Percentiles rank a stretch among this genome's conserved stretches.
Conservation (phyloP, 2,113 vertebrate species). For the Phalacrocorax carbo region DNA sequence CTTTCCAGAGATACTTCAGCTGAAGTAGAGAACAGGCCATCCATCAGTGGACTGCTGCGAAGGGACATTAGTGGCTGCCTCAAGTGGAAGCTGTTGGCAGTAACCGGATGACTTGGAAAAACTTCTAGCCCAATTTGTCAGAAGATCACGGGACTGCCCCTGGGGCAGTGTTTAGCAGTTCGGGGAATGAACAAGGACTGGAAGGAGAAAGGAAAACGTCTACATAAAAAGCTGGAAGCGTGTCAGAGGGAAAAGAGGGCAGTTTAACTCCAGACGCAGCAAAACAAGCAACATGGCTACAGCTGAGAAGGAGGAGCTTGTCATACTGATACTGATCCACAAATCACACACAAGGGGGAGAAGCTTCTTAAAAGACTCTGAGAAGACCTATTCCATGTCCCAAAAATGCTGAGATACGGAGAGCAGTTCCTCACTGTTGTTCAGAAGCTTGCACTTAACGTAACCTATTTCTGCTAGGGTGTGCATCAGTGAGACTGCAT, state of each 20-base stretch:
- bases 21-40: not conserved
- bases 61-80: not conserved
- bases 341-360: not conserved
- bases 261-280: not conserved
- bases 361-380: not conserved
- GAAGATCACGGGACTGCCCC: not conserved
- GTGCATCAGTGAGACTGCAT: not conserved
- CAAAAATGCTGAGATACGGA: not conserved
- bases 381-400: not conserved
- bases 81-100: not conserved
- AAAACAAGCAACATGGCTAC: not conserved
- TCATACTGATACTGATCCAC: not conserved
- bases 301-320: not conserved
- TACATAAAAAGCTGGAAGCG: not conserved
- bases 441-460: not conserved
- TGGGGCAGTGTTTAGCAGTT: not conserved
- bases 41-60: not conserved
- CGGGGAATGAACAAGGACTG: not conserved
- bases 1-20: not conserved
- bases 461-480: not conserved
- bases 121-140: not conserved
- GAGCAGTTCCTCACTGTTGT: not conserved
- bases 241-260: not conserved
- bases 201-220: not conserved
- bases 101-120: not conserved